Evolutionary conservation across 2,797 vertebrate genomes (phyloP).

Genomic region (Zenarchopterus dispar): DNA sequence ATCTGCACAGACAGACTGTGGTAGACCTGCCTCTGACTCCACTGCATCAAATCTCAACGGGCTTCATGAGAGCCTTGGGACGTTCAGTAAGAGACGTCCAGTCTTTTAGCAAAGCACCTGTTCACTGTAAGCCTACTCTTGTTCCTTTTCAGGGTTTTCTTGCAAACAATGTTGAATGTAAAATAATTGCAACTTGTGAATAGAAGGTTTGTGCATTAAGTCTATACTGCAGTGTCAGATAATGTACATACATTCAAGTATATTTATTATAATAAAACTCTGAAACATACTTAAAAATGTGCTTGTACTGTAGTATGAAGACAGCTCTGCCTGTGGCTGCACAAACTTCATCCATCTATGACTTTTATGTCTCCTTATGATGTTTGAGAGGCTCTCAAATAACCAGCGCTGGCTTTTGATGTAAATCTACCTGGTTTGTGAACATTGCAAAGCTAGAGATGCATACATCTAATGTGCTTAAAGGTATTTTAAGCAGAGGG

Average conservation of each 20-base stretch:
- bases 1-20: constrained; percentile 32
- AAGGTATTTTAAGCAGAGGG: constrained; percentile 44
- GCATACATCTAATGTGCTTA: constrained; percentile 18
- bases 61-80: constrained; percentile 45
- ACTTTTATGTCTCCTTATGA: not conserved
- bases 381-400: not conserved
- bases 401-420: not conserved
- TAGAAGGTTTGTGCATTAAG: constrained; percentile 71
- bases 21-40: constrained; percentile 30
- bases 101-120: constrained; percentile 48
- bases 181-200: constrained; percentile 50
- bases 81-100: constrained; percentile 22
- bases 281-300: constrained; percentile 39
- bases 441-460: constrained; percentile 21
- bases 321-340: constrained; percentile 4
- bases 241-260: constrained; percentile 81
- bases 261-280: constrained; percentile 84
- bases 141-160: constrained; percentile 64
- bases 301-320: constrained; percentile 21
- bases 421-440: constrained; percentile 12
- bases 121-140: constrained; percentile 57
- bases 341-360: not conserved
- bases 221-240: constrained; percentile 68
- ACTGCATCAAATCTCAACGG: constrained; percentile 44
- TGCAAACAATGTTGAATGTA: constrained; percentile 73